These are phyloP conservation scores for Erinaceus europaeus DNA, from an alignment of 2,113 vertebrate genomes.

Conservation along the genomic window DNA sequence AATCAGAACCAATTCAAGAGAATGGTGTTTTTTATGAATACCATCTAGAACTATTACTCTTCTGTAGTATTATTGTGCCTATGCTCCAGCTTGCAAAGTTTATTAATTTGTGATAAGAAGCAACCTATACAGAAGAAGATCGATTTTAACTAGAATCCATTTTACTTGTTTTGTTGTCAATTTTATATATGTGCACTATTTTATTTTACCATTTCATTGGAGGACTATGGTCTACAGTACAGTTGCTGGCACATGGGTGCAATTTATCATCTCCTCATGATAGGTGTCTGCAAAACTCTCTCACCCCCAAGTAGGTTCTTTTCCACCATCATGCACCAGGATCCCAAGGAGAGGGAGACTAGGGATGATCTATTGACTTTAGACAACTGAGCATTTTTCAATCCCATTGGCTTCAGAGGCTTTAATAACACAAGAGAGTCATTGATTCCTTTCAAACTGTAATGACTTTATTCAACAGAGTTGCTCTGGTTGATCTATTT, in stretches of 20 bases:
- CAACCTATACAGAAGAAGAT: conserved; percentile 3
- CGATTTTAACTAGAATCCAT: background rate
- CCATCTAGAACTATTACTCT: background rate
- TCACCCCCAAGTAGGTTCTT: too few relatives aligned
- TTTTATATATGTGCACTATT: background rate
- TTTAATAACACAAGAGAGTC: background rate
- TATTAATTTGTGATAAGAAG: background rate
- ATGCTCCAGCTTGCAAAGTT: background rate
- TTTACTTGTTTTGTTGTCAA: conserved; percentile 4
- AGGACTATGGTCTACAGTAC: too few relatives aligned
- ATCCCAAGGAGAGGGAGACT: background rate
- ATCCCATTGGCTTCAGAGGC: background rate
- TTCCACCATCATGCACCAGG: too few relatives aligned
- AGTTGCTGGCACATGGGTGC: too few relatives aligned
- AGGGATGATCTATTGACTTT: background rate
- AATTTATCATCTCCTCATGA: too few relatives aligned
- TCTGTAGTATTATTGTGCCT: background rate
- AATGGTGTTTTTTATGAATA: background rate
- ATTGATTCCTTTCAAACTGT: background rate
- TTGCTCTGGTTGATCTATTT: background rate
- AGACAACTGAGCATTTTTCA: background rate
- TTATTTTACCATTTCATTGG: too few relatives aligned
- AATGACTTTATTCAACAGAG: background rate
- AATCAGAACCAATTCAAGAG: too few relatives aligned
- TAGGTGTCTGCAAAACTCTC: too few relatives aligned